Evolutionary conservation across 2,888 invertebrate genomes (phyloP).

Genomic region (Pandemis heparana): DNA sequence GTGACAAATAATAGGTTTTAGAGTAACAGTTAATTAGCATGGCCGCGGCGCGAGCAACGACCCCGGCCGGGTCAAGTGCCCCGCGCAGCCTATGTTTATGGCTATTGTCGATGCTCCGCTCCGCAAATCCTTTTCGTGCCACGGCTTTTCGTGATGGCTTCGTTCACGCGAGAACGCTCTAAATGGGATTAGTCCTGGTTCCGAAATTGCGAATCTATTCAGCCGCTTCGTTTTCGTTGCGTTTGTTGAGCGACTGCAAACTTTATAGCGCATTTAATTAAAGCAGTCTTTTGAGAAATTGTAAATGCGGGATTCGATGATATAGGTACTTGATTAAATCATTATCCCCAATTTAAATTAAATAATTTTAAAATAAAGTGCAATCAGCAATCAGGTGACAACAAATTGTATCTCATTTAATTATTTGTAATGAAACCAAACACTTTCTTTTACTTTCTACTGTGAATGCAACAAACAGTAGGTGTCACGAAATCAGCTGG

Average conservation of each 20-base stretch:
- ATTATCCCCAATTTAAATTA: neutral
- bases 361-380: neutral
- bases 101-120: constrained; percentile 45
- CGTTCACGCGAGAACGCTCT: constrained; percentile 23
- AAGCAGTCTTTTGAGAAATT: neutral
- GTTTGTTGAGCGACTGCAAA: neutral
- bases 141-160: constrained; percentile 28
- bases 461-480: constrained; percentile 54
- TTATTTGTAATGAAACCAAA: constrained; percentile 49
- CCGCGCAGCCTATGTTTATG: constrained; percentile 58
- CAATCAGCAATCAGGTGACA: constrained; percentile 42
- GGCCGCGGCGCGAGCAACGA: constrained; percentile 61
- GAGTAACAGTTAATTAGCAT: constrained; percentile 58
- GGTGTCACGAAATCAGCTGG: constrained; percentile 64
- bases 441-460: constrained; percentile 55
- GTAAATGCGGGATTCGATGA: neutral
- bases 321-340: neutral
- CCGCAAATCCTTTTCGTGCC: constrained; percentile 30
- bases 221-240: constrained; percentile 3
- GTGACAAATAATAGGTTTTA: constrained; percentile 42
- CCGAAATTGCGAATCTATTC: neutral
- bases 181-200: constrained; percentile 11
- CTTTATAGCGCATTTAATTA: neutral
- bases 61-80: constrained; percentile 74
- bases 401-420: constrained; percentile 48